Evolutionary conservation across 1,140 invertebrate species (phyloP).

Genomic region (Pantala flavescens): DNA sequence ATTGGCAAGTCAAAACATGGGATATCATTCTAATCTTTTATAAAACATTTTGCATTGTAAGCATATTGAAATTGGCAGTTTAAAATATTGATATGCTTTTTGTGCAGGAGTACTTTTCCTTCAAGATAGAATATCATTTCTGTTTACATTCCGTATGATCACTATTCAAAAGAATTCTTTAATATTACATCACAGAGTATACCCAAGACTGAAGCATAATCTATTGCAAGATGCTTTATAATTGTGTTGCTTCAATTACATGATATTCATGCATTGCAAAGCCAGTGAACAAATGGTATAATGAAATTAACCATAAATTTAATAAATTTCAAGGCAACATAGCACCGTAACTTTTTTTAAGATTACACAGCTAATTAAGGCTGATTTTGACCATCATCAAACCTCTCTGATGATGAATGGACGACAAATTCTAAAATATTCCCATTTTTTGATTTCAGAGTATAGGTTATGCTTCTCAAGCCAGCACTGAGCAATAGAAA

Average conservation of each 20-base stretch:
- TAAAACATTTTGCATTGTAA: background rate
- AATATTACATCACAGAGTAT: too few relatives aligned
- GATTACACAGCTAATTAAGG: background rate
- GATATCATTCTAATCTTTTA: background rate
- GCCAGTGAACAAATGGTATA: too few relatives aligned
- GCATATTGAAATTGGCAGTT: conserved; percentile 2
- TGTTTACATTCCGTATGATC: too few relatives aligned
- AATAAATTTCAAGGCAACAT: background rate
- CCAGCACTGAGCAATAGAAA: background rate
- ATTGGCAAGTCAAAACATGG: conserved; percentile 3
- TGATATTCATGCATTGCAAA: too few relatives aligned
- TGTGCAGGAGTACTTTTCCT: background rate
- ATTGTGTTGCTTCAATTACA: background rate
- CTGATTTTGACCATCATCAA: background rate
- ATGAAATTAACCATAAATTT: background rate
- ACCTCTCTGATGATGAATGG: background rate
- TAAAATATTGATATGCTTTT: conserved; percentile 1
- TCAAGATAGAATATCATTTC: too few relatives aligned
- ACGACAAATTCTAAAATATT: background rate
- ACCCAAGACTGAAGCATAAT: background rate
- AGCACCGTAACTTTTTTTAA: background rate
- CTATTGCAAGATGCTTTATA: background rate
- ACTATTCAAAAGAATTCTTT: too few relatives aligned
- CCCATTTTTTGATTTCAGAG: background rate
- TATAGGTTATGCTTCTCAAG: background rate